Conservation (phyloP, 2,888 invertebrate species). For the Himalopsyche anomala region DNA sequence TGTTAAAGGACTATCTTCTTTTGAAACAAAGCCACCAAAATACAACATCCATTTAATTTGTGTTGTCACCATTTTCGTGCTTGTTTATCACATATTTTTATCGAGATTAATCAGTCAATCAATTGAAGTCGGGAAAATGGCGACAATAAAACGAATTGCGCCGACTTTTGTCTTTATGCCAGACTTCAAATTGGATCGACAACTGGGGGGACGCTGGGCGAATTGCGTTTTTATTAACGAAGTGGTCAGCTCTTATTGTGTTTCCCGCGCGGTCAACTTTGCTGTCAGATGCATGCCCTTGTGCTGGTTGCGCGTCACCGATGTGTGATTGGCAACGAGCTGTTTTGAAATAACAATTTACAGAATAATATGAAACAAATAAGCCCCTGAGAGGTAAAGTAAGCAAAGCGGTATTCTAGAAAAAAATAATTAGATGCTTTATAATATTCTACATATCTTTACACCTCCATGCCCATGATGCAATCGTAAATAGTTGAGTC, state of each 20-base stretch:
- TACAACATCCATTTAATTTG: too few relatives aligned
- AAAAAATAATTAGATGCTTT: too few relatives aligned
- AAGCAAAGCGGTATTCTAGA: too few relatives aligned
- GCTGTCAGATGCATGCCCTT: constrained; percentile 36
- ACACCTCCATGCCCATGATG: too few relatives aligned
- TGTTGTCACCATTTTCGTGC: too few relatives aligned
- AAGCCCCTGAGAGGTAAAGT: too few relatives aligned
- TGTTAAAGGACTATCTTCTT: too few relatives aligned
- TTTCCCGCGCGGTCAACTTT: constrained; percentile 45
- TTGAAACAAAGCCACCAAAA: too few relatives aligned
- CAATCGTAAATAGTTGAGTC: too few relatives aligned
- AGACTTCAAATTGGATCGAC: neutral
- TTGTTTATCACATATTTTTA: neutral
- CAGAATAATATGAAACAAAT: too few relatives aligned
- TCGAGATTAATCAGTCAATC: constrained; percentile 22
- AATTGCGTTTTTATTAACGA: constrained; percentile 44
- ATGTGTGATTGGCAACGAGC: neutral
- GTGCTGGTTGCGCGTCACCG: constrained; percentile 5
- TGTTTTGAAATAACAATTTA: too few relatives aligned
- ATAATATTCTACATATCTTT: too few relatives aligned
- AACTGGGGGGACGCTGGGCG: neutral
- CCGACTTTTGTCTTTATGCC: neutral
- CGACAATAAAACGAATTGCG: neutral
- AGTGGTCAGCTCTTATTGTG: constrained; percentile 29
- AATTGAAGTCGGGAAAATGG: neutral